A percentile compares a stretch with the other conserved stretches of the same genome.
Evolutionary conservation across 2,113 vertebrate genomes (phyloP).

Genomic region (human): GRCh38 chr2:135028501-135029000

Average conservation of each 20-base stretch:
- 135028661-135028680: conserved; percentile 27
- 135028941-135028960: conserved; percentile 41
- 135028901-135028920: conserved; percentile 47
- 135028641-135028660: conserved; percentile 30
- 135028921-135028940: conserved; percentile 67
- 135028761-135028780: conserved; percentile 3
- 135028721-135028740: conserved; percentile 39
- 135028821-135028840: conserved; percentile 67
- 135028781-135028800: background rate
- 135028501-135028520: too few relatives aligned
- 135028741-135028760: conserved; percentile 35
- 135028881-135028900: conserved; percentile 63
- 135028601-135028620: background rate
- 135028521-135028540: too few relatives aligned
- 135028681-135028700: conserved; percentile 23
- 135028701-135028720: background rate
- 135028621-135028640: background rate
- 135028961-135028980: background rate
- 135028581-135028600: background rate
- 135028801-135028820: conserved; percentile 61
- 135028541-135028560: too few relatives aligned
- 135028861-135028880: conserved; percentile 71
- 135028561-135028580: background rate
- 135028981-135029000: background rate
- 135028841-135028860: conserved; percentile 67